Evolutionary conservation across 2,113 vertebrate genomes (phyloP), one percentile per base, ranked within the genome.

Genomic region (Callopanchax toddi): DNA sequence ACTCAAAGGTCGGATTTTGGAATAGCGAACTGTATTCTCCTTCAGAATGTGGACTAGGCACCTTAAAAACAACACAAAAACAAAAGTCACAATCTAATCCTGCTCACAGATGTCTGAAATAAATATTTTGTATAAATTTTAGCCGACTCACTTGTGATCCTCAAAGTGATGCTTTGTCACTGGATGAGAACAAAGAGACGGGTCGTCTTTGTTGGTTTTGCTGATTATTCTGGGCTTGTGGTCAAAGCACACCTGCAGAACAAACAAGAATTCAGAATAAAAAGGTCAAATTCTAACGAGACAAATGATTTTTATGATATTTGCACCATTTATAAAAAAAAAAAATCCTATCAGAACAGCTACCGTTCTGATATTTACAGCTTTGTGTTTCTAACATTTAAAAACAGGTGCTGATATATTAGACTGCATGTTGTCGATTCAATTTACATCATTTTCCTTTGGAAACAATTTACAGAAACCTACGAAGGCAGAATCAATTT

Each of bases 151-250:
- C 97, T 98, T 99, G 82, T 94, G 94, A 77, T 95, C 93, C 88
- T 99, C 94, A 91, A 98, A 97, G 71, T 92, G 88, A 83, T 99
- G 97, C 89, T 95, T 94, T 49, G 92, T 97, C 86, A 94, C 93
- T 7, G 96, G 95, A 71, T 99, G 96, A 85, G 96, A 98, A 91
- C 97, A 99, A 56, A 93, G 89, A 22, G 92, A 88, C 11, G 94
- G 91, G 61, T 94, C 93, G 78, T 98, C 95, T 86, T 95, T 97
- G 89, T 95, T 98, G 85, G 92, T 94, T 91, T 97, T 98, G 93
- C 96, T 97, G 93, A 99, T 98, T 87, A 97, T 99, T 93, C 97
- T 92, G 67, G 97, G 97, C 82, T 99, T 99, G 91, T 98, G 95
- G 90, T 99, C 97, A 92, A 99, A 99, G 90, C 97, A 99, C 84